These are phyloP conservation scores for Cryptops parisi DNA, from an alignment of 2,888 invertebrate genomes.

Conservation along the genomic window DNA sequence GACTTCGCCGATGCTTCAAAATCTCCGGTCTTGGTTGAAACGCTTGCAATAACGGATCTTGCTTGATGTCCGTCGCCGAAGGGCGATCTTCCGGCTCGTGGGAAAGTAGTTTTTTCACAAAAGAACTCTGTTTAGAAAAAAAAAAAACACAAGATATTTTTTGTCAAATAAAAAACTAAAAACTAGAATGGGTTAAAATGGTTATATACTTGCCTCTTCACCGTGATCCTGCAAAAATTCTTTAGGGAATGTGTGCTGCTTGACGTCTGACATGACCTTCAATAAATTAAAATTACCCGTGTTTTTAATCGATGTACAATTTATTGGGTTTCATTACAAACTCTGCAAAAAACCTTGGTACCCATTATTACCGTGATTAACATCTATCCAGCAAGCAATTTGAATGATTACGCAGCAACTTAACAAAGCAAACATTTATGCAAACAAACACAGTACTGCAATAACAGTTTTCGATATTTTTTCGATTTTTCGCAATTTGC, in stretches of 20 bases:
- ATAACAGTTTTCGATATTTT: too few relatives aligned
- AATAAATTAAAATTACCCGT: conserved; percentile 2
- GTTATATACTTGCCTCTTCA: conserved; percentile 45
- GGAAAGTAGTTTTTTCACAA: conserved; percentile 64
- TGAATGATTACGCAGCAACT: too few relatives aligned
- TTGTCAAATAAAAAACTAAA: neutral
- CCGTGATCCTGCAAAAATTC: conserved; percentile 49
- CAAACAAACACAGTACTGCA: too few relatives aligned
- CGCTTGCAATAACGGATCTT: conserved; percentile 13
- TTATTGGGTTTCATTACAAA: too few relatives aligned
- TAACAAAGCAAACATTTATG: too few relatives aligned
- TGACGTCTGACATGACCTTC: conserved; percentile 37
- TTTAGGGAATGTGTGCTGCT: conserved; percentile 51
- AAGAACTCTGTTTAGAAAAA: conserved; percentile 40
- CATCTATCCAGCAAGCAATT: too few relatives aligned
- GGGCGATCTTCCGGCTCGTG: conserved; percentile 55
- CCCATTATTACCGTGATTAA: too few relatives aligned
- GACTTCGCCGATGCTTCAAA: conserved; percentile 6
- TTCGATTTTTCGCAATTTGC: too few relatives aligned
- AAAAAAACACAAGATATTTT: conserved; percentile 1
- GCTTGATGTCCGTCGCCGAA: conserved; percentile 22
- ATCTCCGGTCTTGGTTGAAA: conserved; percentile 14
- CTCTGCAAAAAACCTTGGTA: too few relatives aligned
- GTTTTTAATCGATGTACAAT: too few relatives aligned
- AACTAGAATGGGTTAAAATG: too few relatives aligned